Percentiles rank a stretch among this genome's conserved stretches.
Conservation (phyloP, 2,797 vertebrate species). For the Moxostoma hubbsi region DNA sequence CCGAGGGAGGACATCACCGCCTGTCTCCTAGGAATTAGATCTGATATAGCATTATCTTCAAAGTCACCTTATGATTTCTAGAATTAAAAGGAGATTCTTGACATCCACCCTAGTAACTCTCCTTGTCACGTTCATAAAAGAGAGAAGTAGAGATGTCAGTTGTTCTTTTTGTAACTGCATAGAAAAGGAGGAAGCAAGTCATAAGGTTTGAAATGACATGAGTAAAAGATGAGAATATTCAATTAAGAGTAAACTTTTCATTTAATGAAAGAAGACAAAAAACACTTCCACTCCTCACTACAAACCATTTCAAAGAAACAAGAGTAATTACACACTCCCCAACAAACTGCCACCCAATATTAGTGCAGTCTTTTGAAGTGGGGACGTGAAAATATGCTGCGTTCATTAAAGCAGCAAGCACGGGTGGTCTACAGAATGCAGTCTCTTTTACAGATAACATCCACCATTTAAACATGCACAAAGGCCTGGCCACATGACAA, state of each 20-base stretch:
- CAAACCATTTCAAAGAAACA: conserved; percentile 15
- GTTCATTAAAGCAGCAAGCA: conserved; percentile 43
- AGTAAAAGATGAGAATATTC: background rate
- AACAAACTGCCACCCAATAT: conserved; percentile 15
- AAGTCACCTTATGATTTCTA: background rate
- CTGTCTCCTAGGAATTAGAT: background rate
- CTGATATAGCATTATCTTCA: background rate
- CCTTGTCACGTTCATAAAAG: too few relatives aligned
- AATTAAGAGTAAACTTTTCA: background rate
- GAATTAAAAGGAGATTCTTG: too few relatives aligned
- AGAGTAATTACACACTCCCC: conserved; percentile 18
- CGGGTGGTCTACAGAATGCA: conserved; percentile 64
- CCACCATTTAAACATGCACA: conserved; percentile 65
- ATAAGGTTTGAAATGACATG: background rate
- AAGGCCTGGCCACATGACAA: conserved; percentile 68
- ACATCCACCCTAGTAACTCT: too few relatives aligned
- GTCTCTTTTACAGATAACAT: conserved; percentile 39
- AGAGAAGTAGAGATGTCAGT: too few relatives aligned
- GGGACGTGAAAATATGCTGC: conserved; percentile 18
- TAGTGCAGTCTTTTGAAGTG: conserved; percentile 32
- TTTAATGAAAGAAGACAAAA: background rate
- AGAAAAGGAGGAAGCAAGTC: background rate
- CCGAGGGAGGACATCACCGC: background rate
- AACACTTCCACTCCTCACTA: background rate
- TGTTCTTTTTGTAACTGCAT: too few relatives aligned